Evolutionary conservation across 92 coral and sea anemone species (phyloP).

Genomic region (Phenganax stokvisi): DNA sequence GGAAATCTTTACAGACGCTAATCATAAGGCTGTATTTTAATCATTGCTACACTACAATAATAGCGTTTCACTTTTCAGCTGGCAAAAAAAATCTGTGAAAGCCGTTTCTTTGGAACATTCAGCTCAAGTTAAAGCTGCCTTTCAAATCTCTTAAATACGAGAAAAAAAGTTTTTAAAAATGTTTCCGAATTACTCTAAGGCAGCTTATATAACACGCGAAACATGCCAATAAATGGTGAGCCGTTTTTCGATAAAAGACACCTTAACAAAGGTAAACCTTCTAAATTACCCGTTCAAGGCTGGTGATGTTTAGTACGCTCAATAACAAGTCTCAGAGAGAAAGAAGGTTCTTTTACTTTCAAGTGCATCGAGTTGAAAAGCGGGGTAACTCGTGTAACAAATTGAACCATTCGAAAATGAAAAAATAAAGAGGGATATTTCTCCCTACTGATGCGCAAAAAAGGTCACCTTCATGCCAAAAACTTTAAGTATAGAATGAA

Average conservation of each 20-base stretch:
- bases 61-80: no score
- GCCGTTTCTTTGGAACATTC: not conserved
- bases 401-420: not conserved
- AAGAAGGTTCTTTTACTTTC: not conserved
- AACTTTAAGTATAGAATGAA: not conserved
- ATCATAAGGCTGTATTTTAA: no score
- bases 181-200: not conserved
- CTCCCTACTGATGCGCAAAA: not conserved
- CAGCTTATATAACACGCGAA: not conserved
- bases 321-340: not conserved
- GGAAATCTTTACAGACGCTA: no score
- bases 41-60: no score
- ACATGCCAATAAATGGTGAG: not conserved
- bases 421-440: no score
- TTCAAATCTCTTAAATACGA: not conserved
- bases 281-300: not conserved
- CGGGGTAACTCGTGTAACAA: not conserved
- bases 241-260: not conserved
- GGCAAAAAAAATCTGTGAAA: no score
- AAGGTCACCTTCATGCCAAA: constrained; percentile 15
- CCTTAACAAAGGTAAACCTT: not conserved
- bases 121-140: not conserved
- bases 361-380: not conserved
- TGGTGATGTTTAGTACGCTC: not conserved
- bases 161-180: not conserved